Evolutionary conservation across 1,140 invertebrate species (phyloP).

Genomic region (Colletes latitarsis): DNA sequence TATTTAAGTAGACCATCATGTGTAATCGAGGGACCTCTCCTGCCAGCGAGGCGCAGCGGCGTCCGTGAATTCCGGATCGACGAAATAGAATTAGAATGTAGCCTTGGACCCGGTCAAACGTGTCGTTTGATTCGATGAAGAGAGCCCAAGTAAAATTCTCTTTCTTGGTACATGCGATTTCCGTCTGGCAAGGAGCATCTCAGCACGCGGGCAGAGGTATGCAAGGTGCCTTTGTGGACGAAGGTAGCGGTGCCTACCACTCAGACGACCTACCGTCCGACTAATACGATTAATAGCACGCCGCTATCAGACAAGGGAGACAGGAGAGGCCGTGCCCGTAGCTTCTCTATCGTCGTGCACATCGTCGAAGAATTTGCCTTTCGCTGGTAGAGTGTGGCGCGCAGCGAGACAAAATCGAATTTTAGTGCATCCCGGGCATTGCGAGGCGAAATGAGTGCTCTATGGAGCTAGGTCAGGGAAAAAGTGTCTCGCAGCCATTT

Average conservation of each 20-base stretch:
- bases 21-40: not conserved
- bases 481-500: slow-evolving; percentile 31
- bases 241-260: slow-evolving; percentile 61
- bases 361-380: slow-evolving; percentile 57
- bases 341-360: slow-evolving; percentile 43
- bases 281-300: slow-evolving; percentile 77
- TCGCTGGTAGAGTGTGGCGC: slow-evolving; percentile 29
- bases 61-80: not conserved
- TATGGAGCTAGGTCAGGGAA: slow-evolving; percentile 18
- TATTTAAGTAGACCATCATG: too few species aligned
- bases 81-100: slow-evolving; percentile 33
- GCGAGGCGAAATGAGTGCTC: slow-evolving; percentile 48
- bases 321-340: slow-evolving; percentile 21
- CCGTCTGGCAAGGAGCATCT: slow-evolving; percentile 23
- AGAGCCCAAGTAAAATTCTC: slow-evolving; percentile 2
- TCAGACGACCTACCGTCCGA: slow-evolving; percentile 64
- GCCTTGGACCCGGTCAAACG: not conserved
- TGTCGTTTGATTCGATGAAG: slow-evolving; percentile 16
- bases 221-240: slow-evolving; percentile 54
- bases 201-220: slow-evolving; percentile 4
- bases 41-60: not conserved
- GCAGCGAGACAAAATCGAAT: slow-evolving; percentile 58
- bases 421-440: slow-evolving; percentile 51
- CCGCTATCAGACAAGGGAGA: slow-evolving; percentile 68
- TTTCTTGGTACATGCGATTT: slow-evolving; percentile 24